Conservation (phyloP, 2,113 vertebrate genomes). For the Turnix velox region DNA sequence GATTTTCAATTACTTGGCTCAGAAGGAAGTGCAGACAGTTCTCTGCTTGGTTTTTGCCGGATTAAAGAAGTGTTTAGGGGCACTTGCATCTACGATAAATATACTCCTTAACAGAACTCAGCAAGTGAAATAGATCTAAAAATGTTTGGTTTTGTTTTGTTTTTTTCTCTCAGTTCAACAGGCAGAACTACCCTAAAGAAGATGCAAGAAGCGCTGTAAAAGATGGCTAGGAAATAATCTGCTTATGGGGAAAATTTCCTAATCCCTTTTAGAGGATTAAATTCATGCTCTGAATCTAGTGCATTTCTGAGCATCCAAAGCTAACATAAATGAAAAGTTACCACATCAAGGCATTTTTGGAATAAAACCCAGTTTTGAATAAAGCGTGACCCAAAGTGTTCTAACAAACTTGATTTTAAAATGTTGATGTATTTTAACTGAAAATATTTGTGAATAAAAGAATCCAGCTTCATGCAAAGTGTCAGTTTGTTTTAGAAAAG, state of each 20-base stretch:
- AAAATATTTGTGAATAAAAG: neutral
- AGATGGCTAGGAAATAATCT: neutral
- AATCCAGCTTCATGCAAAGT: neutral
- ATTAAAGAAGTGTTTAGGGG: neutral
- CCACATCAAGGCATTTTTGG: neutral
- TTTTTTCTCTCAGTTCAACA: neutral
- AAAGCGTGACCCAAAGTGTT: neutral
- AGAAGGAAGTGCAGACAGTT: neutral
- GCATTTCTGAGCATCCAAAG: neutral
- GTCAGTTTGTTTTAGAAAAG: neutral
- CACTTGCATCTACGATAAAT: neutral
- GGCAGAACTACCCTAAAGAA: neutral
- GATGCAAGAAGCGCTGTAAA: neutral
- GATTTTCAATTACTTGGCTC: neutral
- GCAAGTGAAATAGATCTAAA: neutral
- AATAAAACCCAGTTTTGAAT: neutral
- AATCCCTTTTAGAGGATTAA: neutral
- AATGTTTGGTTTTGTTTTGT: too few relatives aligned
- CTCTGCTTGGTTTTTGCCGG: neutral
- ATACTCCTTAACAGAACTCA: neutral
- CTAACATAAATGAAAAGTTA: neutral
- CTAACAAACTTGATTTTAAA: neutral
- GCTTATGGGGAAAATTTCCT: neutral
- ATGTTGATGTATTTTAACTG: neutral
- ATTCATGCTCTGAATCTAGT: neutral